Evolutionary conservation across 2,113 vertebrate genomes (phyloP).

Genomic region (Emydocephalus ijimae): DNA sequence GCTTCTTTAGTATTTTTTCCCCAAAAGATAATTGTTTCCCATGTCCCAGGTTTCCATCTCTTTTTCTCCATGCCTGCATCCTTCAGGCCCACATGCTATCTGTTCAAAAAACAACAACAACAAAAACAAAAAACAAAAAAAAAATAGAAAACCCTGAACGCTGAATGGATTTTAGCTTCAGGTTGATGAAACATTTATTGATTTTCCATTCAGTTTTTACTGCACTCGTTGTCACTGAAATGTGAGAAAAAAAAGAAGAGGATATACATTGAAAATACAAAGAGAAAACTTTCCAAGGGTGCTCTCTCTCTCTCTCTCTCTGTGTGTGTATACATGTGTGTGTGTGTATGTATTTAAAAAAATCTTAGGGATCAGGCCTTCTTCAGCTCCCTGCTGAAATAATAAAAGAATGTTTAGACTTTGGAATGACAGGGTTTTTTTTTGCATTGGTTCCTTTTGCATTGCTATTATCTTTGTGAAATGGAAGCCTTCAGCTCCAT

Average conservation of each 20-base stretch:
- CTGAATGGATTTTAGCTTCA: constrained; percentile 58
- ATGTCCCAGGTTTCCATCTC: constrained; percentile 64
- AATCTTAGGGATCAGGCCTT: background rate
- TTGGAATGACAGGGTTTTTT: background rate
- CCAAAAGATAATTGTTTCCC: constrained; percentile 43
- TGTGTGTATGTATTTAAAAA: background rate
- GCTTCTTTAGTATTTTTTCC: constrained; percentile 1
- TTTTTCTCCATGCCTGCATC: constrained; percentile 74
- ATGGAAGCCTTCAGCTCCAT: background rate
- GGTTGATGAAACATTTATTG: constrained; percentile 67
- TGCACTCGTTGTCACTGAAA: constrained; percentile 54
- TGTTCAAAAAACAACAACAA: constrained; percentile 46
- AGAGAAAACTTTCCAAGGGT: background rate
- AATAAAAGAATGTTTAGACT: background rate
- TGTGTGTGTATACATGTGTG: no score
- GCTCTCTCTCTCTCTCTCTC: background rate
- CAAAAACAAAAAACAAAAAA: constrained; percentile 42
- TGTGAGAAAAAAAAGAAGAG: constrained; percentile 11
- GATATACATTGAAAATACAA: constrained; percentile 27
- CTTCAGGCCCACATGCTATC: constrained; percentile 70
- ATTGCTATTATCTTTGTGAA: background rate
- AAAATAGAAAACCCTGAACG: background rate
- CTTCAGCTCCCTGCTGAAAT: background rate
- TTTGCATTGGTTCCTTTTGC: background rate
- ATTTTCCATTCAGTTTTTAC: constrained; percentile 59